Percentiles rank a stretch among this genome's conserved stretches.
Conservation (phyloP, 2,888 invertebrate species). For the Drosophila parthenogenetica region DNA sequence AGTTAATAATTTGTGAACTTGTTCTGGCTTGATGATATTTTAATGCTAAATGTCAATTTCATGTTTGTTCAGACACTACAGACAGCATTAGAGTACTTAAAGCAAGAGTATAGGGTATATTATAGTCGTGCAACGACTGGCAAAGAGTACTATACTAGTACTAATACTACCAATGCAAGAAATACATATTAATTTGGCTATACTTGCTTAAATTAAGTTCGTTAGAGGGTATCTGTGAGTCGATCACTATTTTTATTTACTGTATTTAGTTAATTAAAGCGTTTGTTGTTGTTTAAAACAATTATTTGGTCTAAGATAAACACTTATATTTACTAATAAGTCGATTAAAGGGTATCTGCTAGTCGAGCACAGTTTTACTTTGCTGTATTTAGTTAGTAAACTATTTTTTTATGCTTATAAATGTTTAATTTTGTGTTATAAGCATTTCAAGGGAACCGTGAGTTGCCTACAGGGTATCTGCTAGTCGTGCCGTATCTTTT, state of each 20-base stretch:
- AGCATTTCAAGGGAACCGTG: not conserved
- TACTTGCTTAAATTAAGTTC: not conserved
- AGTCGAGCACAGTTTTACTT: not conserved
- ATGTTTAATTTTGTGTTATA: not conserved
- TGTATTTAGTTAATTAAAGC: not conserved
- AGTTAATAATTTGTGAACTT: fast-evolving
- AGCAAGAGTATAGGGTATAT: not conserved
- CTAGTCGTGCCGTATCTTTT: not conserved
- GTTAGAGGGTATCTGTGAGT: not conserved
- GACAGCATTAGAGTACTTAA: not conserved
- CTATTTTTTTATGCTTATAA: not conserved
- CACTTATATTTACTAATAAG: no score
- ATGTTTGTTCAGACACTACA: not conserved
- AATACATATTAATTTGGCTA: no score
- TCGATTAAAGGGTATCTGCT: not conserved
- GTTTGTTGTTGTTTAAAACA: not conserved
- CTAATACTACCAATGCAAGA: no score
- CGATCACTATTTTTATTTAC: not conserved
- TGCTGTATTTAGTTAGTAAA: not conserved
- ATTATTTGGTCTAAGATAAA: no score
- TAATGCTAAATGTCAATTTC: not conserved
- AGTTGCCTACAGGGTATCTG: not conserved
- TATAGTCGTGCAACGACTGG: not conserved
- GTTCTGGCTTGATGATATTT: not conserved
- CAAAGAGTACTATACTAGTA: no score